Evolutionary conservation across 2,797 vertebrate genomes (phyloP).

Genomic region (Gallinago nigripennis): DNA sequence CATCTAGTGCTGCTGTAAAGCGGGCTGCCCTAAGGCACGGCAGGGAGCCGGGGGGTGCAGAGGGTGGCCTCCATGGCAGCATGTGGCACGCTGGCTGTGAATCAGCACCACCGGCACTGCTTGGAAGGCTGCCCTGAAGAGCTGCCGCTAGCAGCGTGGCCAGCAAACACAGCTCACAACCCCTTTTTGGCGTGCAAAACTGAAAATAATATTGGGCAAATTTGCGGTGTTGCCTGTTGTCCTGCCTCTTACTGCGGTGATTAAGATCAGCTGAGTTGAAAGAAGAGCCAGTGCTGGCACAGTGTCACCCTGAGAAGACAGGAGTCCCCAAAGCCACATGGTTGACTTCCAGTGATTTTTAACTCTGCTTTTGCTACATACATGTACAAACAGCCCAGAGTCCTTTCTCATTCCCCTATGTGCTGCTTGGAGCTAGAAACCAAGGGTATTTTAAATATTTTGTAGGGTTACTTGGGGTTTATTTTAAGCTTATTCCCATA

Average conservation of each 20-base stretch:
- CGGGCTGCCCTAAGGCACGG: rapidly evolving
- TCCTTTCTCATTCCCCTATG: neutral
- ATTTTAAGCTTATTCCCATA: neutral
- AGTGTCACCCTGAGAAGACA: neutral
- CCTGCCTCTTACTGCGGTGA: neutral
- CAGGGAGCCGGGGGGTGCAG: rapidly evolving
- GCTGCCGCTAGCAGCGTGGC: neutral
- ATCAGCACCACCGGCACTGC: neutral
- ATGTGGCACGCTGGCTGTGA: rapidly evolving
- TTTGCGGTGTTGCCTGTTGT: neutral
- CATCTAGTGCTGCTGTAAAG: neutral
- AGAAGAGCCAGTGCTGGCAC: neutral
- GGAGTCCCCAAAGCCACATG: neutral
- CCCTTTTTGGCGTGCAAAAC: neutral
- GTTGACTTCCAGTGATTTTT: neutral
- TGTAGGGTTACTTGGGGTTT: neutral
- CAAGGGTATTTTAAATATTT: neutral
- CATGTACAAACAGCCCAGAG: neutral
- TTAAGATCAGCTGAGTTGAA: neutral
- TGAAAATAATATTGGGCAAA: neutral
- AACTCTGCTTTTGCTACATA: neutral
- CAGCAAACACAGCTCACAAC: neutral
- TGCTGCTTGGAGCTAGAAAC: neutral
- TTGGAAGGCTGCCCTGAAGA: neutral
- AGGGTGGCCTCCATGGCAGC: neutral